Evolutionary conservation across 2,888 invertebrate genomes (phyloP).

Genomic region (Mythimna loreyi): DNA sequence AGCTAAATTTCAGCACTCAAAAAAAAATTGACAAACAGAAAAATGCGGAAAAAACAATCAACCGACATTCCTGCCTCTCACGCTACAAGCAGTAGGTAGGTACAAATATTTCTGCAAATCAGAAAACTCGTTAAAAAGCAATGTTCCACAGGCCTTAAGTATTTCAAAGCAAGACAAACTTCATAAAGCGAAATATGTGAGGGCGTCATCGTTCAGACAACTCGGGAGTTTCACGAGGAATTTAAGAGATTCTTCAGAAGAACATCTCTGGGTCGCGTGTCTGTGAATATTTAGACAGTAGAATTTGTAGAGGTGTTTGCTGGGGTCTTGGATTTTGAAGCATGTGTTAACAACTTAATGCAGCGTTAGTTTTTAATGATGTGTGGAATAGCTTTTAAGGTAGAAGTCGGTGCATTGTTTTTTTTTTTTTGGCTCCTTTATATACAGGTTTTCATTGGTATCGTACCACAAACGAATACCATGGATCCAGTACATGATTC

Average conservation of each 20-base stretch:
- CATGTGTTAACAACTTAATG: constrained; percentile 16
- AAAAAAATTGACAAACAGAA: not conserved
- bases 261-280: constrained; percentile 21
- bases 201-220: constrained; percentile 77
- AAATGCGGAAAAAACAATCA: not conserved
- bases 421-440: not conserved
- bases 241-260: constrained; percentile 57
- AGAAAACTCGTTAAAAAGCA: constrained; percentile 71
- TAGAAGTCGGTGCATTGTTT: not conserved
- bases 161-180: constrained; percentile 68
- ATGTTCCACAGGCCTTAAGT: constrained; percentile 68
- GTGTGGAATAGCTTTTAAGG: not conserved
- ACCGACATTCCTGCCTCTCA: constrained; percentile 7
- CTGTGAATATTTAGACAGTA: constrained; percentile 20
- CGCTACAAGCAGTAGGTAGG: constrained; percentile 43
- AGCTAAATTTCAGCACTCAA: not conserved
- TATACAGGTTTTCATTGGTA: too few species aligned
- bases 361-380: constrained; percentile 9
- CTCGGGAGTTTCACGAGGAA: constrained; percentile 69
- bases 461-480: too few species aligned
- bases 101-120: constrained; percentile 61
- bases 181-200: constrained; percentile 77
- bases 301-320: constrained; percentile 16
- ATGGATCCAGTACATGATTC: too few species aligned
- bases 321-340: constrained; percentile 1